Evolutionary conservation across 1,140 invertebrate species (phyloP).

Genomic region (Radopholus similis): DNA sequence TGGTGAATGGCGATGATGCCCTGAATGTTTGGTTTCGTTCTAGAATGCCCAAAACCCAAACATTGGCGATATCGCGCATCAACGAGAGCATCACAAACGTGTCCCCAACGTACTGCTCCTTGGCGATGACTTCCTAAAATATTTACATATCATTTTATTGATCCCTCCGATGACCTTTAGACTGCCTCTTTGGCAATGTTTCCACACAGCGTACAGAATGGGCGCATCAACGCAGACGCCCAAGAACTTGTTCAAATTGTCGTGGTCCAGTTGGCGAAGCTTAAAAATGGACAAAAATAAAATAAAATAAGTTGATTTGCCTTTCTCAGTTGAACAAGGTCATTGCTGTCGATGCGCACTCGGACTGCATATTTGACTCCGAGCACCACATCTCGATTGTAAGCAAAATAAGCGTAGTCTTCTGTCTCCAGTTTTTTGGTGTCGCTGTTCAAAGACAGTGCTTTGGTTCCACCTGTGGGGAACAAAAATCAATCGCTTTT

Average conservation of each 20-base stretch:
- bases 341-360: constrained; percentile 24
- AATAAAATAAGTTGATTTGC: too few species aligned
- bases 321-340: constrained; percentile 31
- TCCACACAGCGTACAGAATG: constrained; percentile 70
- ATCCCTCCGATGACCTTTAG: constrained; percentile 71
- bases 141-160: constrained; percentile 84
- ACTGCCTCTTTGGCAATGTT: constrained; percentile 75
- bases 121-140: constrained; percentile 85
- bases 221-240: constrained; percentile 63
- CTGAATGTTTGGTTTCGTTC: too few species aligned
- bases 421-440: constrained; percentile 40
- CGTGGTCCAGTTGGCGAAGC: constrained; percentile 48
- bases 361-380: constrained; percentile 29
- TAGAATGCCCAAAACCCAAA: too few species aligned
- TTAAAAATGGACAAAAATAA: too few species aligned
- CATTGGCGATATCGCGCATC: constrained; percentile 79
- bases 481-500: constrained; percentile 5
- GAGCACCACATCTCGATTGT: constrained; percentile 37
- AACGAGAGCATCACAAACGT: constrained; percentile 71
- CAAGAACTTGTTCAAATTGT: too few species aligned
- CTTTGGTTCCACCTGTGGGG: constrained; percentile 16
- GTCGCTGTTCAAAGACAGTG: constrained; percentile 31
- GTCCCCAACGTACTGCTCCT: too few species aligned
- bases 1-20: not conserved
- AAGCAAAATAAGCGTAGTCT: constrained; percentile 45